Base-by-base conservation (phyloP, 2,888 invertebrate genomes). In the Eupithecia dodoneata region DNA sequence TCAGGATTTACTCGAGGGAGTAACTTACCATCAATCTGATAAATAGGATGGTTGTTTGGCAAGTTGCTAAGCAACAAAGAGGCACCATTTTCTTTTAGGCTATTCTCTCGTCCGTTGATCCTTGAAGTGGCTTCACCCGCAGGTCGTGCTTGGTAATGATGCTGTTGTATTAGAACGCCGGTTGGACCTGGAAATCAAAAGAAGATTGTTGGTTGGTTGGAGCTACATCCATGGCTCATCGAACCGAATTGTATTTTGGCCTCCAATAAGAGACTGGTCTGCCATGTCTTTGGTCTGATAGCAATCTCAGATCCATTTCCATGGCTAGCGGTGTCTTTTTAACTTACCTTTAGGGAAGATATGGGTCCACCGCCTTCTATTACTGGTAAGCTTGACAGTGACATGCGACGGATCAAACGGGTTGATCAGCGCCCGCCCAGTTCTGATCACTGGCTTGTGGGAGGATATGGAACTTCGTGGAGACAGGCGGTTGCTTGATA, bases 391-490 rank as follows among this genome's bases (percentile, higher is more conserved):
- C 91, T 99, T 99, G 82, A 99, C 99, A 52, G 99, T 98, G 75
- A 99, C 99, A 89, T 99, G 98, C 0, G 99, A 99, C 0, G 99
- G 99, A 90, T 99, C 99, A 90, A 99, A 99, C 0, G 99, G 99
- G 93, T 99, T 99, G 85, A 99, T 99, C 67, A 99, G 95, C 1
- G 99, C 98, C 79, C 98, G 95, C 0, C 98, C 97, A 1, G 98
- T 97, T n/a, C 97, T 92, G 41, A 96, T 95, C 69, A 96, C 95
- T 0, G 96, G 96, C 72, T 96, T 95, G 87, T 95, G 90, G 0
- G 87, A 85, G 0, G 91, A 89, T 13, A 92, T 90, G 0, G 94
- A 92, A 74, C 94, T 93, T 0, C 94, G 87, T 0, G 94, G 94
- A 0, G 94, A 93, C 0, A 93, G 85, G 0, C 94, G 88, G 72